Conservation (phyloP, 2,888 invertebrate species). For the Hydraecia micacea region DNA sequence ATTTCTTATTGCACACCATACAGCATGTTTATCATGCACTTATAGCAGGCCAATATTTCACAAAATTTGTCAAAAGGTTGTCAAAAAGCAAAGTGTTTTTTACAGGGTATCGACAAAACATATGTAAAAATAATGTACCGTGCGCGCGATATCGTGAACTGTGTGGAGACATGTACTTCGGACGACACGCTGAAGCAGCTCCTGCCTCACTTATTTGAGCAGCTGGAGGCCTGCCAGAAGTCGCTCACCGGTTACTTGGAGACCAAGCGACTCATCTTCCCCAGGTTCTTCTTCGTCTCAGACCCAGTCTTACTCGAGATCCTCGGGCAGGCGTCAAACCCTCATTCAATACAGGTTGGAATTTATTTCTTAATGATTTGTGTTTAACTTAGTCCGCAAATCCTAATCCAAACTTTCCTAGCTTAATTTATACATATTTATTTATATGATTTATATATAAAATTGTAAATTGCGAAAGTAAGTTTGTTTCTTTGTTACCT, state of each 20-base stretch:
- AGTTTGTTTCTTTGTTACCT: too few species aligned
- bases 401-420: too few species aligned
- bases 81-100: neutral
- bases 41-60: neutral
- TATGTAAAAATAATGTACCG: slow-evolving; percentile 97
- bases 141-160: slow-evolving; percentile 95
- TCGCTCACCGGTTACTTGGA: slow-evolving; percentile 96
- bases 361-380: neutral
- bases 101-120: slow-evolving; percentile 94
- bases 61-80: neutral
- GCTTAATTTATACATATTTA: too few species aligned
- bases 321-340: slow-evolving; percentile 96
- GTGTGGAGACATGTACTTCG: slow-evolving; percentile 95
- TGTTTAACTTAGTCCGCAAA: neutral
- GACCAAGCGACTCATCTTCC: slow-evolving; percentile 95
- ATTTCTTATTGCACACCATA: neutral
- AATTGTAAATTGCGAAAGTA: too few species aligned
- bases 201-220: slow-evolving; percentile 94
- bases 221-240: slow-evolving; percentile 97
- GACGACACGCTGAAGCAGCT: slow-evolving; percentile 95
- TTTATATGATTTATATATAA: too few species aligned
- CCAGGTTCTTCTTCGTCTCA: slow-evolving; percentile 97
- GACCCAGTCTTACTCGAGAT: slow-evolving; percentile 97
- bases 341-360: slow-evolving; percentile 93
- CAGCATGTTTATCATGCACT: neutral